Conservation (phyloP, 2,888 invertebrate species). For the Palloptera scutellata region DNA sequence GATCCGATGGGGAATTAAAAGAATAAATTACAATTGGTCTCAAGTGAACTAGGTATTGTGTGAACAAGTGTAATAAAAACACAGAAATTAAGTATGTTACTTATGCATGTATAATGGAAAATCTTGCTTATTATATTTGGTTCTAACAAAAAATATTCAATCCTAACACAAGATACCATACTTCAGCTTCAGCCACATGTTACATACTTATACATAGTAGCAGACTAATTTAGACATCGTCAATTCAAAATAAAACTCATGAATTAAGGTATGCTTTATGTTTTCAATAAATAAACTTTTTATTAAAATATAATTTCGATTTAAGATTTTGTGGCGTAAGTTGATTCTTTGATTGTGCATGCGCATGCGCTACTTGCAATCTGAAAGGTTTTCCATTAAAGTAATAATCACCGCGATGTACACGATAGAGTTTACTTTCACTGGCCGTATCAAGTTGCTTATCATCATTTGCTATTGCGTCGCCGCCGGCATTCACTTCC, state of each 20-base stretch:
- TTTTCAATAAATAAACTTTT: slow-evolving; percentile 61
- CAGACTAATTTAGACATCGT: not conserved
- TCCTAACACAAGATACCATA: too few relatives aligned
- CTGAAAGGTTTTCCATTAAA: slow-evolving; percentile 59
- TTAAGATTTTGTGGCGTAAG: slow-evolving; percentile 57
- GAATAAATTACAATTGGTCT: too few relatives aligned
- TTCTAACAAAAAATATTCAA: too few relatives aligned
- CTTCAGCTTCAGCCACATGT: too few relatives aligned
- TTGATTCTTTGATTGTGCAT: slow-evolving; percentile 48
- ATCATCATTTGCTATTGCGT: not conserved
- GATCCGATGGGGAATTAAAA: too few relatives aligned
- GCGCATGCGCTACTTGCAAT: slow-evolving; percentile 54
- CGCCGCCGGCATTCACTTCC: too few relatives aligned
- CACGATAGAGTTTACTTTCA: slow-evolving; percentile 51
- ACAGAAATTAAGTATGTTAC: too few relatives aligned
- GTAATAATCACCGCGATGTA: slow-evolving; percentile 56
- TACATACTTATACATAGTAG: too few relatives aligned
- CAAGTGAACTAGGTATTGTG: too few relatives aligned
- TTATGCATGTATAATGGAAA: too few relatives aligned
- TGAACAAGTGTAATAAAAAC: too few relatives aligned
- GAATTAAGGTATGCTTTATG: not conserved
- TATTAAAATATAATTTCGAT: slow-evolving; percentile 60
- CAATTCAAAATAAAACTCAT: slow-evolving; percentile 2
- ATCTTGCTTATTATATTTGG: too few relatives aligned
- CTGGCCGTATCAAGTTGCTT: slow-evolving; percentile 1